Base-by-base conservation (phyloP, 35 echinoderm and acorn worm species). In the Ptychodera flava region DNA sequence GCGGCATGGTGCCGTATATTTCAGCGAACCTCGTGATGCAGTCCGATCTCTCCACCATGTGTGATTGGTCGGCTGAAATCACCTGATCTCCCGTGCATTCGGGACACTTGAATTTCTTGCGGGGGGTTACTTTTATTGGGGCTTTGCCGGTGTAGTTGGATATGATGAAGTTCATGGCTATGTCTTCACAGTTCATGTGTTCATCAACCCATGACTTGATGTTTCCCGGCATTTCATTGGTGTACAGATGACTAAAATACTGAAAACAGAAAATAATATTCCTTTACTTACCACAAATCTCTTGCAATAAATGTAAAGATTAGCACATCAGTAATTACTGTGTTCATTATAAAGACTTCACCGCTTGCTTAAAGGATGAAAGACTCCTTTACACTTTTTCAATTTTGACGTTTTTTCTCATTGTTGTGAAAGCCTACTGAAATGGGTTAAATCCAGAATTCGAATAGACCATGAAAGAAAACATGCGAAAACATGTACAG, bases 131-230 rank as follows among this genome's bases (percentile, higher is more conserved):
- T 32, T 99, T 99, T 80, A 99, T 94, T n/a, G 96, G 96, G 37
- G 96, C 88, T 81, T 99, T 99, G 16, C 96, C 93, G 0, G 96
- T 99, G 77, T 85, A 76, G 91, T 99, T 99, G 34, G 93, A 82
- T 1, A 99, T 87, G 12, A 99, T 85, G 78, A 99, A 99, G 87
- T 99, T 99, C 92, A 99, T 99, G 15, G 96, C 96, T 0, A 99
- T 94, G 80, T 99, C 96, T 36, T 99, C 96, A 79, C 96, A 99
- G 93, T 99, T 99, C 93, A 99, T 94, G 80, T 99, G 93, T 33
- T 89, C 96, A 80, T 99, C 96, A 0, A 99, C 96, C 96, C 96
- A 99, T 1, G 86, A 86, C 78, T 93, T 89, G 32, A 99, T 99
- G 83, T 94, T 85, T 0, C 81, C 80, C 0, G 92, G 89, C 96